These are phyloP conservation scores for Buathra laborator DNA, from an alignment of 2,888 invertebrate genomes.

Conservation along the genomic window DNA sequence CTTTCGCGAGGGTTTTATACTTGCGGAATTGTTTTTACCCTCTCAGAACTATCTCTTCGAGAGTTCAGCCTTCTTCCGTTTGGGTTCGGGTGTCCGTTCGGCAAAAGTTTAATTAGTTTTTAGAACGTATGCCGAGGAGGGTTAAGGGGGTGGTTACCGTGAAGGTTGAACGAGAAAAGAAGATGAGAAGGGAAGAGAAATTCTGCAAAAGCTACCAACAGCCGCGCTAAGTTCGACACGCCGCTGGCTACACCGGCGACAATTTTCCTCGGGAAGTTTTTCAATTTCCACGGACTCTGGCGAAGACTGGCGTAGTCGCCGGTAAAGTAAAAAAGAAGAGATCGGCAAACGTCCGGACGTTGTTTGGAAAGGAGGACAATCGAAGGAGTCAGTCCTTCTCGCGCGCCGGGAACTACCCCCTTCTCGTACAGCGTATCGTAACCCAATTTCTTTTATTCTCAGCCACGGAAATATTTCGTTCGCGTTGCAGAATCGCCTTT, in stretches of 20 bases:
- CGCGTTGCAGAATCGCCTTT: conserved; percentile 31
- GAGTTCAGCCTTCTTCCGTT: conserved; percentile 49
- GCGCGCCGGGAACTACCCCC: conserved; percentile 2
- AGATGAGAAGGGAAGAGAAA: conserved; percentile 61
- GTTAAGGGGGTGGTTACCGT: conserved; percentile 1
- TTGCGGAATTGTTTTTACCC: conserved; percentile 57
- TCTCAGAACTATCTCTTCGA: conserved; percentile 64
- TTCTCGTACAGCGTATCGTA: not conserved
- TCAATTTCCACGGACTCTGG: conserved; percentile 81
- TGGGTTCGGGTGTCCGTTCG: conserved; percentile 68
- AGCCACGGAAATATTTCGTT: conserved; percentile 66
- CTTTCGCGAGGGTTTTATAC: conserved; percentile 20
- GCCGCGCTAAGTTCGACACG: conserved; percentile 76
- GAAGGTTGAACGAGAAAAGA: conserved; percentile 49
- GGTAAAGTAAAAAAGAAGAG: conserved; percentile 32
- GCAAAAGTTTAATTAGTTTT: conserved; percentile 85
- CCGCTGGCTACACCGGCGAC: conserved; percentile 72
- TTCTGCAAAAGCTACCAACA: not conserved
- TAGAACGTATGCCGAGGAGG: conserved; percentile 77
- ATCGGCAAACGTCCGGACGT: conserved; percentile 24
- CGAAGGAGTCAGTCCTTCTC: conserved; percentile 8
- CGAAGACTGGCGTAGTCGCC: conserved; percentile 44
- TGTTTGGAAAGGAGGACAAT: conserved; percentile 17
- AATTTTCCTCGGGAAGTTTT: conserved; percentile 83
- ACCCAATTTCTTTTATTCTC: conserved; percentile 40